phyloP scores from a whole-genome alignment of 2,797 vertebrate genomes.

The Sebastiscus albofasciatus region DNA sequence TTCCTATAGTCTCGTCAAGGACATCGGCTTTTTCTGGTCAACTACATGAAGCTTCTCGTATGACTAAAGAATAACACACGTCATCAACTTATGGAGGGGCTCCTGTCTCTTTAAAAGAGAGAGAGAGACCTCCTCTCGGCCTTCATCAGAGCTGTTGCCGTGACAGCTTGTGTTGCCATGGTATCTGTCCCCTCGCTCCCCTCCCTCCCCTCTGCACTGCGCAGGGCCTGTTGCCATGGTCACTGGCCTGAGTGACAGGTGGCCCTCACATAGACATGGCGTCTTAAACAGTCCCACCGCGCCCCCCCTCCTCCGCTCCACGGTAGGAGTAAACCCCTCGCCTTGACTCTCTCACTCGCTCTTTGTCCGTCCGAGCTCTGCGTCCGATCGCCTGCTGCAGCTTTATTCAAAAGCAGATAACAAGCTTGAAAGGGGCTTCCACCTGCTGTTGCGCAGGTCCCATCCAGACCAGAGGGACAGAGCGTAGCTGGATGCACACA shows the following conservation, averaged over 20 bases:
- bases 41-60: conserved; percentile 70
- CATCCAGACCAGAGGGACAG: conserved; percentile 30
- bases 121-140: conserved; percentile 48
- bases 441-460: conserved; percentile 54
- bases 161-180: conserved; percentile 83
- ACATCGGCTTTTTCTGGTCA: conserved; percentile 64
- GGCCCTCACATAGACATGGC: conserved; percentile 69
- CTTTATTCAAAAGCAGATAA: conserved; percentile 70
- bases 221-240: conserved; percentile 80
- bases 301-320: conserved; percentile 12
- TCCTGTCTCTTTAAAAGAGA: conserved; percentile 74
- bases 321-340: conserved; percentile 27
- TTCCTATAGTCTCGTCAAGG: conserved; percentile 71
- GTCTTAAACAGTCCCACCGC: conserved; percentile 67
- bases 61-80: conserved; percentile 70
- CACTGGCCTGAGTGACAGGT: conserved; percentile 82
- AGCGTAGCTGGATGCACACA: conserved; percentile 14
- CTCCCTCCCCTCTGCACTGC: conserved; percentile 73
- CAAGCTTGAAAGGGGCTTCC: conserved; percentile 56
- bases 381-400: conserved; percentile 45
- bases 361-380: conserved; percentile 50
- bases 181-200: conserved; percentile 61
- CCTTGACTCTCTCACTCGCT: conserved; percentile 35
- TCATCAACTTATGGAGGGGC: conserved; percentile 64
- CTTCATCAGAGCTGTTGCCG: conserved; percentile 70